These are phyloP conservation scores for Protobothrops mucrosquamatus DNA, from an alignment of 2,113 vertebrate genomes.

Conservation along the genomic window DNA sequence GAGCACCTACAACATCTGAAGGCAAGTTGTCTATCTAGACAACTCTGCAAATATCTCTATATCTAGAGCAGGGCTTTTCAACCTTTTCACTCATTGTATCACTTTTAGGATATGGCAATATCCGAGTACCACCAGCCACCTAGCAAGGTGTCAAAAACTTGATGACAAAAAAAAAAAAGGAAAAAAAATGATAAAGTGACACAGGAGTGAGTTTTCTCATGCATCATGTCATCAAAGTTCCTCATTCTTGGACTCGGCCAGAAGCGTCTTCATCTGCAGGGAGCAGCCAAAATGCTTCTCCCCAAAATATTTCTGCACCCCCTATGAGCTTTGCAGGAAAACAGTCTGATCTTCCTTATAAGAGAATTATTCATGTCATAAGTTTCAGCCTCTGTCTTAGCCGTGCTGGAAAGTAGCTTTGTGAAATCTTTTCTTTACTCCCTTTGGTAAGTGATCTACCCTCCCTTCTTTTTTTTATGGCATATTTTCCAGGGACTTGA, in stretches of 20 bases:
- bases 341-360: neutral
- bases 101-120: too few species aligned
- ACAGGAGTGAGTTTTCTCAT: neutral
- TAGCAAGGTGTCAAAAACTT: too few species aligned
- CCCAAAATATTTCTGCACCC: neutral
- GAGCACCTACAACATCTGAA: too few species aligned
- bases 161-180: too few species aligned
- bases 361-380: neutral
- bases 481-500: neutral
- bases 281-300: neutral
- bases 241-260: neutral
- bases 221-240: neutral
- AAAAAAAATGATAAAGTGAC: too few species aligned
- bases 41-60: too few species aligned
- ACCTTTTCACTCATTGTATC: too few species aligned
- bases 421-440: neutral
- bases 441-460: neutral
- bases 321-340: neutral
- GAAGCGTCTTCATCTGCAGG: neutral
- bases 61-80: too few species aligned
- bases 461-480: neutral
- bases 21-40: too few species aligned
- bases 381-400: neutral
- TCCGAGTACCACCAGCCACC: too few species aligned
- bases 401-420: neutral